These are phyloP conservation scores for Margaritifera margaritifera DNA, from an alignment of 2,888 invertebrate species.

Conservation along the genomic window DNA sequence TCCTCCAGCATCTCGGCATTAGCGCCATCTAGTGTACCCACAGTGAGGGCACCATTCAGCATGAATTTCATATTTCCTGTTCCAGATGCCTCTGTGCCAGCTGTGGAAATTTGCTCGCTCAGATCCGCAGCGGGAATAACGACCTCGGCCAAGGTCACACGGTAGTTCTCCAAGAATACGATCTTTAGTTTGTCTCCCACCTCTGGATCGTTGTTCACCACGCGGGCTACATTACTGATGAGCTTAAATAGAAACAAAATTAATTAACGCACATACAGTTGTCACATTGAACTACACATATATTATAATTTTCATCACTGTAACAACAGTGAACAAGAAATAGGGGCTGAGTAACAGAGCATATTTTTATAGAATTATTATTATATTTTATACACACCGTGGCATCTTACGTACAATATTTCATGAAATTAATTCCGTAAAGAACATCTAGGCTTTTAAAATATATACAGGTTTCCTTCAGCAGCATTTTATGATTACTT, in stretches of 20 bases:
- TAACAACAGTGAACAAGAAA: too few species aligned
- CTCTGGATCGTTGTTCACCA: conserved; percentile 98
- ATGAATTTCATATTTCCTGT: conserved; percentile 99
- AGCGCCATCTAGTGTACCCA: conserved; percentile 98
- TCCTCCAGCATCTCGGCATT: conserved; percentile 97
- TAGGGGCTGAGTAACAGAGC: too few species aligned
- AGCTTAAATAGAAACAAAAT: conserved; percentile 77
- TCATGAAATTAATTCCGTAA: too few species aligned
- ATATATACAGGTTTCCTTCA: too few species aligned
- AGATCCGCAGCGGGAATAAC: conserved; percentile 99
- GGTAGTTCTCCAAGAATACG: conserved; percentile 97
- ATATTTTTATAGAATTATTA: too few species aligned
- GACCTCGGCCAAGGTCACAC: conserved; percentile 96
- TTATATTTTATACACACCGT: too few species aligned
- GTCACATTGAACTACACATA: too few species aligned
- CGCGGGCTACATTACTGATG: conserved; percentile 91
- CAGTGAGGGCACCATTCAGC: conserved; percentile 98
- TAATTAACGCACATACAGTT: too few species aligned
- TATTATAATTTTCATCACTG: too few species aligned
- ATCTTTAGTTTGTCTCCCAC: conserved; percentile 94
- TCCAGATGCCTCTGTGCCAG: conserved; percentile 98
- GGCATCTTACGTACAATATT: too few species aligned
- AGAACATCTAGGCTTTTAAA: too few species aligned
- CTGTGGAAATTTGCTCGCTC: conserved; percentile 98
- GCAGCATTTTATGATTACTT: too few species aligned